These are phyloP conservation scores for Prosapia bicincta DNA, from an alignment of 2,888 invertebrate genomes.

Conservation along the genomic window DNA sequence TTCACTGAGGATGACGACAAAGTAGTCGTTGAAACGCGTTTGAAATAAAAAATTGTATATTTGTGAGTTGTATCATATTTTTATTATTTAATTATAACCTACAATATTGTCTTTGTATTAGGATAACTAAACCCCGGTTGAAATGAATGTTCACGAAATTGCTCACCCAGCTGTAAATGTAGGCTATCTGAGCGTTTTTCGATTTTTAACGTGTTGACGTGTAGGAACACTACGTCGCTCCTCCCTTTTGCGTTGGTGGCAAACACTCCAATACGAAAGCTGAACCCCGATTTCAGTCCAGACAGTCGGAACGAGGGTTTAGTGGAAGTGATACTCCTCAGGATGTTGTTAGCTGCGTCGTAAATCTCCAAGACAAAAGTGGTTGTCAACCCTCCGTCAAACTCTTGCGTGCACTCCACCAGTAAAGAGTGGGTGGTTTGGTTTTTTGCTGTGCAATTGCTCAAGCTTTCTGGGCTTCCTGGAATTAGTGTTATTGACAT, in stretches of 20 bases:
- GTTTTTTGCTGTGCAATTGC: conserved; percentile 70
- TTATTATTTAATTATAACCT: too few species aligned
- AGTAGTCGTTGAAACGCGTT: too few species aligned
- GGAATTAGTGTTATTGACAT: conserved; percentile 32
- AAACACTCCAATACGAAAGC: conserved; percentile 63
- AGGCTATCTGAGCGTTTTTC: conserved; percentile 45
- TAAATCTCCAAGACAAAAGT: conserved; percentile 70
- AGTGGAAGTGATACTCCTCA: conserved; percentile 56
- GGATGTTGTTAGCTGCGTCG: conserved; percentile 49
- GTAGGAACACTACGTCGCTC: conserved; percentile 60
- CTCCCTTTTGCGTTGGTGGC: conserved; percentile 70
- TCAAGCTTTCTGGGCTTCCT: conserved; percentile 70
- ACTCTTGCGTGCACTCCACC: conserved; percentile 70
- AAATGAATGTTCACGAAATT: background rate
- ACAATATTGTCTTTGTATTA: too few species aligned
- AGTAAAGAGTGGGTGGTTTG: conserved; percentile 67
- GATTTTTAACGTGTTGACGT: conserved; percentile 68
- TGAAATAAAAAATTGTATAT: too few species aligned
- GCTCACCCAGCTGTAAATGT: conserved; percentile 17
- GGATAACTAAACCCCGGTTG: background rate
- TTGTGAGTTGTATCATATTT: too few species aligned
- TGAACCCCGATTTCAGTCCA: conserved; percentile 63
- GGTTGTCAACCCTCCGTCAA: conserved; percentile 71
- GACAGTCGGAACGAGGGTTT: conserved; percentile 60
- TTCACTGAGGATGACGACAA: too few species aligned